Conservation (phyloP, 2,113 vertebrate species). For the Halichoerus grypus region DNA sequence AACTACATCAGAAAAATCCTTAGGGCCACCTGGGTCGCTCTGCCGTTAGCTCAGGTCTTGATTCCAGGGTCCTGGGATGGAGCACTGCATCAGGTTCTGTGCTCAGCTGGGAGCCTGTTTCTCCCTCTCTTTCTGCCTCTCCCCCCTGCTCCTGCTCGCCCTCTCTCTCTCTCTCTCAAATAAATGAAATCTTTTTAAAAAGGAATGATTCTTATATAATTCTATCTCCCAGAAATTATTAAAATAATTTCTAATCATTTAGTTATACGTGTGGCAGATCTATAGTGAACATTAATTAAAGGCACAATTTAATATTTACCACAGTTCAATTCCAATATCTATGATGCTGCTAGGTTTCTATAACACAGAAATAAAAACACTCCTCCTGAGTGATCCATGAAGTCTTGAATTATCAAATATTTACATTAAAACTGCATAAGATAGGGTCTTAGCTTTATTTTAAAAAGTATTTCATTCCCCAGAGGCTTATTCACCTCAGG, state of each 20-base stretch:
- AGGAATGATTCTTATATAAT: neutral
- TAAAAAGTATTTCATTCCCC: conserved; percentile 67
- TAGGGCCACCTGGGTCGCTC: too few relatives aligned
- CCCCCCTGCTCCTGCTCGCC: too few relatives aligned
- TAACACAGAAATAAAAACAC: conserved; percentile 59
- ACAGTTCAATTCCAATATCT: neutral
- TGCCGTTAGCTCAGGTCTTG: too few relatives aligned
- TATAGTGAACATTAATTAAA: conserved; percentile 40
- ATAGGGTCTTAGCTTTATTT: conserved; percentile 66
- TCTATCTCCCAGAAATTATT: neutral
- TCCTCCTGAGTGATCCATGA: conserved; percentile 36
- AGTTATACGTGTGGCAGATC: neutral
- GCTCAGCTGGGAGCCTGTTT: too few relatives aligned
- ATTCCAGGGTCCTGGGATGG: too few relatives aligned
- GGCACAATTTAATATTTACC: conserved; percentile 43
- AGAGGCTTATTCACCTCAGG: conserved; percentile 65
- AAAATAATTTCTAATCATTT: conserved; percentile 36
- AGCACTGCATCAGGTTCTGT: too few relatives aligned
- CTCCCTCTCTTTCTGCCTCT: too few relatives aligned
- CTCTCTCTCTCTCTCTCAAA: too few relatives aligned
- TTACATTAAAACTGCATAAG: conserved; percentile 71
- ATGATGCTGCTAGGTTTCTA: conserved; percentile 55
- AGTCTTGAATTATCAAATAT: conserved; percentile 66
- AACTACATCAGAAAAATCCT: too few relatives aligned
- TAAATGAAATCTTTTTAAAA: too few relatives aligned